phyloP scores from a whole-genome alignment of 2,113 vertebrate genomes.

The Solea solea region DNA sequence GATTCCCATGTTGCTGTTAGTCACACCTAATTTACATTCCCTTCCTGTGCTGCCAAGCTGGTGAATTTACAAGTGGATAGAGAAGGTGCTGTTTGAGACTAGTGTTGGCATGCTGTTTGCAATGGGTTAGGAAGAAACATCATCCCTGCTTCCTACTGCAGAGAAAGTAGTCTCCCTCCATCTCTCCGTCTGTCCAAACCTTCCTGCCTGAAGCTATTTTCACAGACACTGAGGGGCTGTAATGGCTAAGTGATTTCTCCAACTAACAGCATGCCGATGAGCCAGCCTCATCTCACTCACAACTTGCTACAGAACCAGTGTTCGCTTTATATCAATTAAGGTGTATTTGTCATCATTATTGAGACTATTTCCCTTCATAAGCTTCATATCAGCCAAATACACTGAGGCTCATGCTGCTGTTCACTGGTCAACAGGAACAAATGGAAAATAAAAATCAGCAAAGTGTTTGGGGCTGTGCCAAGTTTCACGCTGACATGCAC shows the following conservation, averaged over 20 bases:
- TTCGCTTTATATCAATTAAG: constrained; percentile 30
- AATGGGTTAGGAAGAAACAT: constrained; percentile 59
- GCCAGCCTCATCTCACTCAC: constrained; percentile 68
- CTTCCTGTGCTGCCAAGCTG: constrained; percentile 66
- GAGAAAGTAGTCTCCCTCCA: constrained; percentile 58
- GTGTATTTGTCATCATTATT: too few species aligned
- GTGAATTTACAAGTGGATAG: constrained; percentile 76
- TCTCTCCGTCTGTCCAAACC: constrained; percentile 55
- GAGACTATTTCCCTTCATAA: not conserved
- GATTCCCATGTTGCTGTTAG: constrained; percentile 75
- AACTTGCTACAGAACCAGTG: constrained; percentile 51
- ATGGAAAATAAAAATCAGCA: not conserved
- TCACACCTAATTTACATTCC: constrained; percentile 79
- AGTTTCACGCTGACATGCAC: constrained; percentile 15
- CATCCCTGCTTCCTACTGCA: constrained; percentile 54
- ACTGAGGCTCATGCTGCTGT: not conserved
- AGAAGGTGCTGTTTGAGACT: constrained; percentile 70
- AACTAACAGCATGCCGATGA: constrained; percentile 50
- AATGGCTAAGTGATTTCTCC: constrained; percentile 70
- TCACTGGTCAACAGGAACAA: not conserved
- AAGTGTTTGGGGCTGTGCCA: constrained; percentile 18
- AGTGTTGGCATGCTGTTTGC: constrained; percentile 72
- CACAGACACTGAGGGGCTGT: constrained; percentile 66
- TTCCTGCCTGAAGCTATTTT: constrained; percentile 67
- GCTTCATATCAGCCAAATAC: not conserved